A percentile compares a stretch with the other conserved stretches of the same genome.
Conservation (phyloP, 2,113 vertebrate genomes). For the Entelurus aequoreus region DNA sequence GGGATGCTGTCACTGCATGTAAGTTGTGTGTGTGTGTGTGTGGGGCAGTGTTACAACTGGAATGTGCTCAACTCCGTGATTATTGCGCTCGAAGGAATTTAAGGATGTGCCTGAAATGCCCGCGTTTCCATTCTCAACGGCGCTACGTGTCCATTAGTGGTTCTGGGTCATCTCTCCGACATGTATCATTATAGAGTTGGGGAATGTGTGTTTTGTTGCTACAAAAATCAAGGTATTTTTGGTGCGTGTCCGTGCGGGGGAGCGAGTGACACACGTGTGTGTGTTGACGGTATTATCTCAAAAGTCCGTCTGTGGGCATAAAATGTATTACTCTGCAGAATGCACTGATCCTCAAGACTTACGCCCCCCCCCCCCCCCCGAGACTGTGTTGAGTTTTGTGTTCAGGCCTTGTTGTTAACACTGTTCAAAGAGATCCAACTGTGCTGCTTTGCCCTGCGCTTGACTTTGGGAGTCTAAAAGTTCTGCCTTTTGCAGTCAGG, state of each 20-base stretch:
- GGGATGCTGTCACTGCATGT: slow-evolving; percentile 36
- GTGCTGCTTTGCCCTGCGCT: background rate
- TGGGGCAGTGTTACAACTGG: slow-evolving; percentile 20
- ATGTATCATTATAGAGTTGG: slow-evolving; percentile 33
- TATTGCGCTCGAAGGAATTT: slow-evolving; percentile 38
- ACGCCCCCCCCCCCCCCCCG: slow-evolving; percentile 3
- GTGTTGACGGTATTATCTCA: slow-evolving; percentile 44
- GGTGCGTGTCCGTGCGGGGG: slow-evolving; percentile 7
- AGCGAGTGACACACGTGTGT: background rate
- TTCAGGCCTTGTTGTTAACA: background rate
- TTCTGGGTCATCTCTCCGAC: slow-evolving; percentile 30
- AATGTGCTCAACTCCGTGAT: slow-evolving; percentile 38
- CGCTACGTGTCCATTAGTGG: slow-evolving; percentile 45
- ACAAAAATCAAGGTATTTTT: slow-evolving; percentile 38
- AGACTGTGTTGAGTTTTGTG: slow-evolving; percentile 15
- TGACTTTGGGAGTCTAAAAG: too few relatives aligned
- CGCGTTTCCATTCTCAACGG: slow-evolving; percentile 41
- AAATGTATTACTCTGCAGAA: slow-evolving; percentile 57
- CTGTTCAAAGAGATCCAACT: slow-evolving; percentile 15
- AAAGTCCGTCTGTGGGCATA: slow-evolving; percentile 38
- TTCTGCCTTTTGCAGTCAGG: too few relatives aligned
- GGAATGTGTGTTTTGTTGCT: slow-evolving; percentile 36
- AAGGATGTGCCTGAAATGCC: slow-evolving; percentile 45
- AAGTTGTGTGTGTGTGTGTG: background rate
- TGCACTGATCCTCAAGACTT: slow-evolving; percentile 36